phyloP scores from a whole-genome alignment of 2,797 vertebrate genomes.

The Epinephelus awoara region DNA sequence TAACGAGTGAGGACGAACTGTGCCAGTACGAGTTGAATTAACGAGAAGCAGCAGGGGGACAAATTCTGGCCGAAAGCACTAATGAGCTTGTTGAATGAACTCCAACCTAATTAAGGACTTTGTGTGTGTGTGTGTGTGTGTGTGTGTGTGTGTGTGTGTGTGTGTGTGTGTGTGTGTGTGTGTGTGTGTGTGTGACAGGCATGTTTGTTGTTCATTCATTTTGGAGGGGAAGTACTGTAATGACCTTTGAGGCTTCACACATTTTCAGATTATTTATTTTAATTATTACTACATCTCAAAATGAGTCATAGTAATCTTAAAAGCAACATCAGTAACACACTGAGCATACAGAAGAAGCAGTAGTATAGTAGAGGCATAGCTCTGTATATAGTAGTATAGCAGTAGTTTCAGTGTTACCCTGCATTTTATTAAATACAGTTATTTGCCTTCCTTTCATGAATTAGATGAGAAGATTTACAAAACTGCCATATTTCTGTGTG shows the following conservation, averaged over 20 bases:
- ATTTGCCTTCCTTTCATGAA: too few relatives aligned
- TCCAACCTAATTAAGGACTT: slow-evolving; percentile 47
- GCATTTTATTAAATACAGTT: too few relatives aligned
- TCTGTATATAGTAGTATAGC: neutral
- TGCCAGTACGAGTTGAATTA: slow-evolving; percentile 36
- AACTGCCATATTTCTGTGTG: too few relatives aligned
- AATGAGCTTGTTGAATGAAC: slow-evolving; percentile 58
- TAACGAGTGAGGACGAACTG: slow-evolving; percentile 31
- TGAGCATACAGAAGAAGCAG: neutral
- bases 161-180: slow-evolving; percentile 3
- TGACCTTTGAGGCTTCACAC: slow-evolving; percentile 31
- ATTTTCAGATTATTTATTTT: slow-evolving; percentile 2
- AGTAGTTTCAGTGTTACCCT: too few relatives aligned
- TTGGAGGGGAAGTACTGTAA: neutral
- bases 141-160: slow-evolving; percentile 22
- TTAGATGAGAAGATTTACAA: too few relatives aligned
- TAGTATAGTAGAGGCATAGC: neutral
- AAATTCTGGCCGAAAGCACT: slow-evolving; percentile 22
- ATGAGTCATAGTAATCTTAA: neutral
- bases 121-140: slow-evolving; percentile 21
- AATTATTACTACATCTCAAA: neutral
- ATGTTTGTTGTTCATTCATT: slow-evolving; percentile 4
- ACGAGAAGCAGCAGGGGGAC: slow-evolving; percentile 54
- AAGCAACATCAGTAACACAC: too few relatives aligned
- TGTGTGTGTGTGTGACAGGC: slow-evolving; percentile 10